Evolutionary conservation across 2,797 vertebrate species (phyloP).

Genomic region (Muraenolepis orangiensis): DNA sequence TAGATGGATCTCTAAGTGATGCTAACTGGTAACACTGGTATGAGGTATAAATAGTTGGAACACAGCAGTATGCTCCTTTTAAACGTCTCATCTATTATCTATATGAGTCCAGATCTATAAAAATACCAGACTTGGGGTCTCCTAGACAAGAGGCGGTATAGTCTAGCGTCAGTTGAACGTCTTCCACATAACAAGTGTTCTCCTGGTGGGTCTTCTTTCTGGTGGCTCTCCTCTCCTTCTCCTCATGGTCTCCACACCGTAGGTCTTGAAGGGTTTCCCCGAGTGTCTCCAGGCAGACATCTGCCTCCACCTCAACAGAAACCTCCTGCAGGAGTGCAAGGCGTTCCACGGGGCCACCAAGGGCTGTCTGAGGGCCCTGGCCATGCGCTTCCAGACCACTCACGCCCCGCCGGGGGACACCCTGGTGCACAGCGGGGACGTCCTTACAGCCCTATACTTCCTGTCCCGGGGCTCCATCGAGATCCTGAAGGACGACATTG

Average conservation of each 20-base stretch:
- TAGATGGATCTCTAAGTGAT: background rate
- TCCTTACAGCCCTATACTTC: conserved; percentile 96
- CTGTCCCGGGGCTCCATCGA: conserved; percentile 95
- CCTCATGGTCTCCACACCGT: conserved; percentile 35
- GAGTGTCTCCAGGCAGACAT: conserved; percentile 99
- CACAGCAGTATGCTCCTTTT: no score
- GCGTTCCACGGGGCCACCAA: conserved; percentile 94
- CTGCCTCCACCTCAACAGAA: conserved; percentile 95
- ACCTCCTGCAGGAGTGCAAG: conserved; percentile 90
- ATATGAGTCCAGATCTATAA: no score
- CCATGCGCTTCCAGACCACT: conserved; percentile 96
- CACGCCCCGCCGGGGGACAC: conserved; percentile 97
- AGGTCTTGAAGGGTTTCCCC: conserved; percentile 98
- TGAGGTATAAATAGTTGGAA: background rate
- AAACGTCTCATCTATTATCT: no score
- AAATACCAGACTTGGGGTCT: no score
- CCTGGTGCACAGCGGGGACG: conserved; percentile 90
- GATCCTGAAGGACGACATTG: conserved; percentile 96
- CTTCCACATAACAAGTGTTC: background rate
- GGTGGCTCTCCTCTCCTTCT: conserved; percentile 9
- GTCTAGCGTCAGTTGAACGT: background rate
- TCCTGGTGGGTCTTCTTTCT: background rate
- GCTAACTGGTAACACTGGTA: background rate
- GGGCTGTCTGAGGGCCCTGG: conserved; percentile 95
- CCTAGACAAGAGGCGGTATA: no score